A percentile compares a stretch with the other conserved stretches of the same genome.
Evolutionary conservation across 2,888 invertebrate genomes (phyloP).

Genomic region (Agrochola litura): DNA sequence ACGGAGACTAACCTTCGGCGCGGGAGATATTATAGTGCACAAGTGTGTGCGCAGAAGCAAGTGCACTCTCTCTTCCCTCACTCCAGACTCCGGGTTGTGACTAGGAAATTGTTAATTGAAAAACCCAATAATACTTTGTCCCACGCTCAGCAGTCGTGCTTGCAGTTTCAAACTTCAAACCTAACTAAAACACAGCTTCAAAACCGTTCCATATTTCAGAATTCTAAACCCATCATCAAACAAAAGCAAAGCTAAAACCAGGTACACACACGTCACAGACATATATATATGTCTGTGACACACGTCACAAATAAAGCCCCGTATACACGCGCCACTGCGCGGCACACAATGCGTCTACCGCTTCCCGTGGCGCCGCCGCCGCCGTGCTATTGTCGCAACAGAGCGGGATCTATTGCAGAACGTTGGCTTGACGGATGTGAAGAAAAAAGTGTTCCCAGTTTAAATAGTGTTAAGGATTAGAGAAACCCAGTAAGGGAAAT

Average conservation of each 20-base stretch:
- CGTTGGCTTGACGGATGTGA: constrained; percentile 7
- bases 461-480: not conserved
- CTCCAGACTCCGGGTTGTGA: too few relatives aligned
- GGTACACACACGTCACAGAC: constrained; percentile 33
- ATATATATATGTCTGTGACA: too few relatives aligned
- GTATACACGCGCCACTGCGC: constrained; percentile 31
- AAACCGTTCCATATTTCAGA: not conserved
- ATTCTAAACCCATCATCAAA: not conserved
- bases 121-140: too few relatives aligned
- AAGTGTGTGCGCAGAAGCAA: too few relatives aligned
- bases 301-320: constrained; percentile 41
- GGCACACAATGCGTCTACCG: constrained; percentile 53
- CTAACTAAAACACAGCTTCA: not conserved
- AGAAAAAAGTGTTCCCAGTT: not conserved
- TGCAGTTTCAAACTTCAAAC: not conserved
- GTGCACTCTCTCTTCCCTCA: too few relatives aligned
- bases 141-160: too few relatives aligned
- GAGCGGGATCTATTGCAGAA: constrained; percentile 15
- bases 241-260: constrained; percentile 27
- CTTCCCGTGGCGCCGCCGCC: constrained; percentile 37
- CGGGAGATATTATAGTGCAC: too few relatives aligned
- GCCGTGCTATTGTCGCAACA: constrained; percentile 41
- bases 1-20: too few relatives aligned
- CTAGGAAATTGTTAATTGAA: too few relatives aligned
- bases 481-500: not conserved